A percentile compares a stretch with the other conserved stretches of the same genome.
Evolutionary conservation across 2,888 invertebrate species (phyloP).

Genomic region (Antheraea assamensis): DNA sequence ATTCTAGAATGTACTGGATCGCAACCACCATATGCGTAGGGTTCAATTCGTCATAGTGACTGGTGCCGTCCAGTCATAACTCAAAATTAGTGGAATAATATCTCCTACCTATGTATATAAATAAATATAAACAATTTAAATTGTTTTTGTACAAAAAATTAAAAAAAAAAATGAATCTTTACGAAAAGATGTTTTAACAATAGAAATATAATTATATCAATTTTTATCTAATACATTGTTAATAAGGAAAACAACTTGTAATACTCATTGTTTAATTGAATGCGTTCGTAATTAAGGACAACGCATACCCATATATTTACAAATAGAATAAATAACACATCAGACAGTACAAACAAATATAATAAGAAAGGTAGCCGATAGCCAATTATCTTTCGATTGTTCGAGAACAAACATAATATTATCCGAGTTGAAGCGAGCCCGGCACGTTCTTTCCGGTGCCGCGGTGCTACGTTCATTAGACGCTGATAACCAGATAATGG

Average conservation of each 20-base stretch:
- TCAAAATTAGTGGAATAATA: no score
- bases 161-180: no score
- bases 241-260: background rate
- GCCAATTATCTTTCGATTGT: constrained; percentile 18
- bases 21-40: no score
- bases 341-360: constrained; percentile 2
- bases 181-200: no score
- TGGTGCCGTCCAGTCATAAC: no score
- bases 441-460: constrained; percentile 30
- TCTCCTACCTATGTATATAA: no score
- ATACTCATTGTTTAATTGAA: background rate
- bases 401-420: constrained; percentile 19
- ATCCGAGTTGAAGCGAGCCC: constrained; percentile 25
- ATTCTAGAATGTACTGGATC: no score
- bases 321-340: background rate
- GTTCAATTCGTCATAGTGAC: no score
- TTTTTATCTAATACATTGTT: background rate
- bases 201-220: no score
- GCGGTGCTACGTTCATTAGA: constrained; percentile 17
- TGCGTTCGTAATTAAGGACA: background rate
- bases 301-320: background rate
- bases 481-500: constrained; percentile 9
- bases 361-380: constrained; percentile 5
- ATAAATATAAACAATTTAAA: no score
- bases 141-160: no score